Evolutionary conservation across 2,113 vertebrate genomes (phyloP).

Genomic region (Vidua chalybeata): DNA sequence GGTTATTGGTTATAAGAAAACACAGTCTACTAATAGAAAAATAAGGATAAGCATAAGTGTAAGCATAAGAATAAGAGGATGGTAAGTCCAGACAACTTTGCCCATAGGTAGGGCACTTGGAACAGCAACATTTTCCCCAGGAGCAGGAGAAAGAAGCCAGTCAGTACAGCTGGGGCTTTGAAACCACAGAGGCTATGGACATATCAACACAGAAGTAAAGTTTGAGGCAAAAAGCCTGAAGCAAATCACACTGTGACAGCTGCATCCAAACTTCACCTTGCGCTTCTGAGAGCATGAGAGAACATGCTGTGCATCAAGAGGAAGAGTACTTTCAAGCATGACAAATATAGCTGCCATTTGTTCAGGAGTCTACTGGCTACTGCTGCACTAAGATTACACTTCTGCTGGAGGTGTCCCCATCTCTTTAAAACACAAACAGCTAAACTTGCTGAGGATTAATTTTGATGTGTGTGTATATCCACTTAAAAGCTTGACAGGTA

Average conservation of each 20-base stretch:
- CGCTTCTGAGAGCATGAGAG: neutral
- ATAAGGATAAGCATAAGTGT: neutral
- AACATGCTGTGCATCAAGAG: neutral
- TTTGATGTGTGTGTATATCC: neutral
- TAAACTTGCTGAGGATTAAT: neutral
- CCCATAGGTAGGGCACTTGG: neutral
- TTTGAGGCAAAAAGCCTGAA: neutral
- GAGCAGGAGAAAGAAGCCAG: neutral
- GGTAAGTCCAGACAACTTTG: neutral
- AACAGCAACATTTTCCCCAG: neutral
- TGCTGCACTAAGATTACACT: conserved; percentile 5
- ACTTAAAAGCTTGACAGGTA: neutral
- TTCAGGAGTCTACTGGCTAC: neutral
- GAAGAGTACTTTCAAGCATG: neutral
- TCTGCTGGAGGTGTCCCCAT: neutral
- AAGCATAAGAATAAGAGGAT: neutral
- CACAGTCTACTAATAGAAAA: neutral
- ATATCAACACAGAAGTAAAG: neutral
- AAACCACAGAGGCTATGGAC: neutral
- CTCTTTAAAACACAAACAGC: neutral
- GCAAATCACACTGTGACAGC: neutral
- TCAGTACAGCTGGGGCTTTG: neutral
- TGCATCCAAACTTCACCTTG: neutral
- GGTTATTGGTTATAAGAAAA: neutral
- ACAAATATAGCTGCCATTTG: conserved; percentile 11